Base-by-base conservation (phyloP, 2,113 vertebrate species). In the Petromus typicus region DNA sequence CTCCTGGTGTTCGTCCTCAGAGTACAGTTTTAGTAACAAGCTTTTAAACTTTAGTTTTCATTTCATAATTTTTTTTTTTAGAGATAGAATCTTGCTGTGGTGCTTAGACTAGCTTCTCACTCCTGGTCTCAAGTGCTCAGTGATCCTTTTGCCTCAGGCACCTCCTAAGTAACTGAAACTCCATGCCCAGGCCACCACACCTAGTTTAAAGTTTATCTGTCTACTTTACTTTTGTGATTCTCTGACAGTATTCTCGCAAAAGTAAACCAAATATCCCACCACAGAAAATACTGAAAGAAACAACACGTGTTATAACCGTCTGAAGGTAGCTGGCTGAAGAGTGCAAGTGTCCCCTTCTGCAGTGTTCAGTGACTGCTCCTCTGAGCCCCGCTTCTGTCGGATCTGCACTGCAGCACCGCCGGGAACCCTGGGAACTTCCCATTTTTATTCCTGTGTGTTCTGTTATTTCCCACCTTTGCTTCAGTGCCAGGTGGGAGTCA, bases 401-500 rank as follows among this genome's bases (percentile, higher is more conserved):
- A 92, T 5, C 40, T 93, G 30, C 1, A 85, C 40, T 4, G 9
- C 34, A 34, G 63, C 16, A 5, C 67, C 43, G 3, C 2, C 4
- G 86, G 57, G 95, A 82, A 57, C 64, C 90, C 92, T 37, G 45
- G 12, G 66, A 91, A 86, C 86, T 34, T 94, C 67, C 11, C 7
- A 43, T 10, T 25, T 54, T 79, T 51, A 88, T 34, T 64, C 93
- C 27, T 45, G 32, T 61, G 34, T 63, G 18, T 40, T 94, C 82
- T 56, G 86, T 73, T 80, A 40, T 75, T 93, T 94, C 85, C 86
- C 80, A 56, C 61, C 32, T 90, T 94, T 48, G 25, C 14, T 89
- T 87, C 45, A 67, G 43, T 90, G 76, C 64, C 57, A 95, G 13
- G 18, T 86, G 81, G 90, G 78, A 86, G 37, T 48, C 92, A 97